These are phyloP conservation scores for Drosophila lacertosa DNA, from an alignment of 1,140 invertebrate genomes.

Conservation along the genomic window DNA sequence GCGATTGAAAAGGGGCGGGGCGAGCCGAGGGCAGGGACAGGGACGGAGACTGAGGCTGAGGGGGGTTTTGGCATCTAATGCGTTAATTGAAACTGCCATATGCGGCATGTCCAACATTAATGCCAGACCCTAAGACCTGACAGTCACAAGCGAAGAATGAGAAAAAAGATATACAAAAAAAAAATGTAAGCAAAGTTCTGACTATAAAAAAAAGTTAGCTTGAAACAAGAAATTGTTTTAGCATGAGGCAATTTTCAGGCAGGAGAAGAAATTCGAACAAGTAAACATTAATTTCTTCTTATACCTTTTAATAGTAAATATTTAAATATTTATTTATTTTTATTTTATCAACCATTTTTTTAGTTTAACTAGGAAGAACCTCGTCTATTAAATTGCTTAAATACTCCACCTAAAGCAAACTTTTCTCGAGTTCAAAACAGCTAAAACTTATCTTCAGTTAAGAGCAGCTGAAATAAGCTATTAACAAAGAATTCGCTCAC, in stretches of 20 bases:
- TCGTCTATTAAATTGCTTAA: too few relatives aligned
- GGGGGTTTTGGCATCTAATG: conserved; percentile 17
- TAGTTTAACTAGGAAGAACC: too few relatives aligned
- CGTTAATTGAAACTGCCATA: conserved; percentile 43
- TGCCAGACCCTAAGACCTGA: conserved; percentile 1
- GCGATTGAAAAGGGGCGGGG: not conserved
- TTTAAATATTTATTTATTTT: too few relatives aligned
- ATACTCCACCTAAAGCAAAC: too few relatives aligned
- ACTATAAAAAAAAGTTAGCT: not conserved
- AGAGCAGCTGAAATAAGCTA: not conserved
- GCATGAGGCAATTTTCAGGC: not conserved
- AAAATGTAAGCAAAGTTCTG: not conserved
- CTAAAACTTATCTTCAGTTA: too few relatives aligned
- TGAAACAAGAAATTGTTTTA: not conserved
- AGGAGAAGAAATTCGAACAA: not conserved
- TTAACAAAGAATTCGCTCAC: not conserved
- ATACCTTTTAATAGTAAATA: too few relatives aligned
- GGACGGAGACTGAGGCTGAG: too few relatives aligned
- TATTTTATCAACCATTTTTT: too few relatives aligned
- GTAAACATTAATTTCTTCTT: too few relatives aligned
- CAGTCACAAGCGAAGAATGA: not conserved
- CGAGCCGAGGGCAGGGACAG: not conserved
- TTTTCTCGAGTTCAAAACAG: too few relatives aligned
- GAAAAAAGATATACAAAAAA: not conserved
- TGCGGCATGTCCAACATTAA: conserved; percentile 23